Evolutionary conservation across 2,113 vertebrate species (phyloP).

Genomic region (Chionodraco myersi): DNA sequence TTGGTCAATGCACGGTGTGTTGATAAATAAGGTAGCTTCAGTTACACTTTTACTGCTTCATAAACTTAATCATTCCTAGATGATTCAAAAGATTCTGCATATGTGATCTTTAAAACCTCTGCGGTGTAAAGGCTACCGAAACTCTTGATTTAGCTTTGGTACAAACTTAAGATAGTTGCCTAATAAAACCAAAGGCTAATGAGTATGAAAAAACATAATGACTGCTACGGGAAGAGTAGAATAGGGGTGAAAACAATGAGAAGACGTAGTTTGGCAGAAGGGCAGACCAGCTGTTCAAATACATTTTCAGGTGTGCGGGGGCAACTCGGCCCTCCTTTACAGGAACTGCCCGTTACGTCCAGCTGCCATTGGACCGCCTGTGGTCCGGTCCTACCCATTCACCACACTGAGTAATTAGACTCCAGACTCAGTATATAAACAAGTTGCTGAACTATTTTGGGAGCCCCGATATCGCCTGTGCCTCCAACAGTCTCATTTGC

Average conservation of each 20-base stretch:
- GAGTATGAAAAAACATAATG: constrained; percentile 13
- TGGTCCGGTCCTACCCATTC: constrained; percentile 39
- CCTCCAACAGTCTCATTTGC: constrained; percentile 29
- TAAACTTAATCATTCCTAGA: background rate
- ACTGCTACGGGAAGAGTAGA: constrained; percentile 23
- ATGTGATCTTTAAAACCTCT: background rate
- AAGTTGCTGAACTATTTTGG: constrained; percentile 52
- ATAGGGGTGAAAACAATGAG: constrained; percentile 16
- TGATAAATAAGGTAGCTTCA: constrained; percentile 43
- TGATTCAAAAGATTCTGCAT: background rate
- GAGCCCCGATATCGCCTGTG: constrained; percentile 6
- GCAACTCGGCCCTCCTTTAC: constrained; percentile 36
- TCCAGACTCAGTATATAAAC: constrained; percentile 55
- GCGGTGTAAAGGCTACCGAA: background rate
- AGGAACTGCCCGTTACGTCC: constrained; percentile 55
- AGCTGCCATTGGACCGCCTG: constrained; percentile 49
- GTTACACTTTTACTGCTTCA: constrained; percentile 36
- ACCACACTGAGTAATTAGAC: constrained; percentile 40
- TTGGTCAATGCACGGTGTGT: constrained; percentile 11
- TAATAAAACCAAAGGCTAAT: constrained; percentile 41
- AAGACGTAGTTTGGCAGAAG: constrained; percentile 44
- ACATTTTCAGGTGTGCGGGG: constrained; percentile 45
- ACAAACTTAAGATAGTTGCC: background rate
- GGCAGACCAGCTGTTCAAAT: constrained; percentile 50
- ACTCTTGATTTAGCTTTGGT: background rate